Evolutionary conservation across 2,888 invertebrate genomes (phyloP).

Genomic region (Heliconius hortense): DNA sequence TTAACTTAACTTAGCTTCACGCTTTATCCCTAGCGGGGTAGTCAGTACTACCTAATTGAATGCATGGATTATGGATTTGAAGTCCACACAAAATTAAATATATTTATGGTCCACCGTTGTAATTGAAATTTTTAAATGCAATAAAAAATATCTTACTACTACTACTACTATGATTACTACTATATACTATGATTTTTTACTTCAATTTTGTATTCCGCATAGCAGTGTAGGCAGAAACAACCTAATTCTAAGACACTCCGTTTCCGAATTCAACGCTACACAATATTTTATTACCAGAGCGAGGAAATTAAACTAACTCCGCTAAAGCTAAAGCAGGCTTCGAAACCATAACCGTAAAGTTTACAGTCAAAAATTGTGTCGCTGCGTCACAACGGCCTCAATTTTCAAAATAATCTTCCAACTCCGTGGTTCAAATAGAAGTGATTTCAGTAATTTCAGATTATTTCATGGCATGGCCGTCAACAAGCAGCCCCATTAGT

Average conservation of each 20-base stretch:
- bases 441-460: conserved; percentile 11
- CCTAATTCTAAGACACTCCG: neutral
- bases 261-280: neutral
- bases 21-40: too few species aligned
- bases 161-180: too few species aligned
- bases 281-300: neutral
- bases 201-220: too few species aligned
- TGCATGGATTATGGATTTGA: too few species aligned
- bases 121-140: too few species aligned
- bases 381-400: neutral
- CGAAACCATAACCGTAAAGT: neutral
- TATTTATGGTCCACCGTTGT: too few species aligned
- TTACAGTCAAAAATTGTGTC: neutral
- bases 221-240: neutral
- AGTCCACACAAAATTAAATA: too few species aligned
- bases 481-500: conserved; percentile 11
- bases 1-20: too few species aligned
- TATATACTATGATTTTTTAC: too few species aligned
- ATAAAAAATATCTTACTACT: too few species aligned
- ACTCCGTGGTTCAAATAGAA: neutral
- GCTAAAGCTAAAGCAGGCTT: too few species aligned
- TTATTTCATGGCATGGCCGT: conserved; percentile 8
- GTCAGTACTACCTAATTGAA: too few species aligned
- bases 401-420: neutral
- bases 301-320: neutral